A percentile compares a stretch with the other conserved stretches of the same genome.
phyloP scores from a whole-genome alignment of 2,888 invertebrate genomes.

The Arge pagana region DNA sequence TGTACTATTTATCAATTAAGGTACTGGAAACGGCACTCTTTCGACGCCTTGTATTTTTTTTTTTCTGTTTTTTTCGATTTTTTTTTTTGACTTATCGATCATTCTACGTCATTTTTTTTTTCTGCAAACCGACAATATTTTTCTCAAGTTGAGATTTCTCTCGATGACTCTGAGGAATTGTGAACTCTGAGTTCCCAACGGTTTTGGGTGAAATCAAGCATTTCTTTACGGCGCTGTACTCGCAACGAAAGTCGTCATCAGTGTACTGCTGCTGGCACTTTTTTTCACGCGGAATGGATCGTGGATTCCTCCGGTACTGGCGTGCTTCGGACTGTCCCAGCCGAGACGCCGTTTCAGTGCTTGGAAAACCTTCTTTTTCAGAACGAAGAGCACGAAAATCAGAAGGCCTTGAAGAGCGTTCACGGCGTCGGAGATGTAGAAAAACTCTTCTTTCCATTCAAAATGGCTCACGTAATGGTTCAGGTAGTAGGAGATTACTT shows the following conservation, averaged over 20 bases:
- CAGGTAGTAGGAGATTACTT: conserved; percentile 66
- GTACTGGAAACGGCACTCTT: too few relatives aligned
- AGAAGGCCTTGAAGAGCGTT: conserved; percentile 74
- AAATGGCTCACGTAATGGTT: conserved; percentile 53
- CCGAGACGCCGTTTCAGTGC: conserved; percentile 64
- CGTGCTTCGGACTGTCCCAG: conserved; percentile 10
- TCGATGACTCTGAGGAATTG: too few relatives aligned
- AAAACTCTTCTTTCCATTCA: conserved; percentile 37
- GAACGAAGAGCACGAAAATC: conserved; percentile 74
- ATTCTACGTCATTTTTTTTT: too few relatives aligned
- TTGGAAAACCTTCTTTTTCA: conserved; percentile 69
- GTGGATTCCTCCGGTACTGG: conserved; percentile 31
- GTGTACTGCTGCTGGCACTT: conserved; percentile 44
- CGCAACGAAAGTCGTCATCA: conserved; percentile 41
- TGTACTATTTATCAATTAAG: too few relatives aligned
- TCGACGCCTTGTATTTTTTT: too few relatives aligned
- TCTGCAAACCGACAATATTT: too few relatives aligned
- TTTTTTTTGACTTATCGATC: too few relatives aligned
- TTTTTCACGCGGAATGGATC: conserved; percentile 42
- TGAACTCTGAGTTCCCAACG: too few relatives aligned
- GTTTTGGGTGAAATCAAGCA: too few relatives aligned
- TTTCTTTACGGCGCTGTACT: conserved; percentile 29
- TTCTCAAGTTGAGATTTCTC: too few relatives aligned
- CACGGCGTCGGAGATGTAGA: conserved; percentile 66
- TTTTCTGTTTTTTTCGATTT: too few relatives aligned